These are phyloP conservation scores for Pteria penguin DNA, from an alignment of 2,888 invertebrate genomes.

Conservation along the genomic window DNA sequence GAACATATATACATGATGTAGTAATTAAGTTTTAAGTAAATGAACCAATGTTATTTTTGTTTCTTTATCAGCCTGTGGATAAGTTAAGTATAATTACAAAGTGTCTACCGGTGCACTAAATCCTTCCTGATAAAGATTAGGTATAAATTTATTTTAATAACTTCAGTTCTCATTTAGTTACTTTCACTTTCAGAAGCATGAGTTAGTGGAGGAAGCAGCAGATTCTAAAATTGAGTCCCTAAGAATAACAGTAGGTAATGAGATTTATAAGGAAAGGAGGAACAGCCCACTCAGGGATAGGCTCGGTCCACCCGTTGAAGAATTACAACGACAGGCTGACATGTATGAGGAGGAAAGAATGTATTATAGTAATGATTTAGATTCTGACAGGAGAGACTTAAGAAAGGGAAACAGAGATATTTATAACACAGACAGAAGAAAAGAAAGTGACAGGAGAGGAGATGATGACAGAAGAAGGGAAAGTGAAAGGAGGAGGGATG, in stretches of 20 bases:
- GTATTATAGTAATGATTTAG: slow-evolving; percentile 14
- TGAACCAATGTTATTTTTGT: too few species aligned
- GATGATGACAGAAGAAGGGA: slow-evolving; percentile 9
- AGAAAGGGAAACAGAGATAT: not conserved
- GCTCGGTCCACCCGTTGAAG: slow-evolving; percentile 49
- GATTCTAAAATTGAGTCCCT: slow-evolving; percentile 53
- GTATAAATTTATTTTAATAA: too few species aligned
- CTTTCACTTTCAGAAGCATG: not conserved
- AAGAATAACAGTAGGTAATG: slow-evolving; percentile 66
- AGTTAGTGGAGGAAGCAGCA: not conserved
- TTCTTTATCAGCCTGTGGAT: too few species aligned
- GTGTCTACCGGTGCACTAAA: too few species aligned
- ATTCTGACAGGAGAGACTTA: not conserved
- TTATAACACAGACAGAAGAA: not conserved
- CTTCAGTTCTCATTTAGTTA: not conserved
- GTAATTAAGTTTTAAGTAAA: too few species aligned
- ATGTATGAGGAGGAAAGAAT: slow-evolving; percentile 3
- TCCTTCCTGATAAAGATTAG: too few species aligned
- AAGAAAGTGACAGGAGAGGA: not conserved
- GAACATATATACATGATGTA: too few species aligned
- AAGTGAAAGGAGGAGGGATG: too few species aligned
- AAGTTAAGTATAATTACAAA: too few species aligned
- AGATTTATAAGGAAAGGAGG: slow-evolving; percentile 52
- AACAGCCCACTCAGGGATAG: slow-evolving; percentile 43
- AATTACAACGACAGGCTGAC: not conserved